Evolutionary conservation across 2,888 invertebrate species (phyloP).

Genomic region (Cantharis rufa): DNA sequence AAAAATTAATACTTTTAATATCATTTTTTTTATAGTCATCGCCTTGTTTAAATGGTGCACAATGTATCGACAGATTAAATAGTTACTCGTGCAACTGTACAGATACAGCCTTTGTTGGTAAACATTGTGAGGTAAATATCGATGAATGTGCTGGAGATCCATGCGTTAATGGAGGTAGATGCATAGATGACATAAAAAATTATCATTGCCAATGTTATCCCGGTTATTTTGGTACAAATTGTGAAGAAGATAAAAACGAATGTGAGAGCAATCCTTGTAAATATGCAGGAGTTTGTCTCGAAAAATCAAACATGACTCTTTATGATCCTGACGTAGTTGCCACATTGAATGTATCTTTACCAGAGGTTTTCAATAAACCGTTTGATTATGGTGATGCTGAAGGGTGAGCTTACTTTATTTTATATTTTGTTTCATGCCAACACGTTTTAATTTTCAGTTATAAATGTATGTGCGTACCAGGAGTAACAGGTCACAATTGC

Average conservation of each 20-base stretch:
- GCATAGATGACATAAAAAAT: conserved; percentile 79
- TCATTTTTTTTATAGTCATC: conserved; percentile 58
- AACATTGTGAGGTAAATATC: conserved; percentile 77
- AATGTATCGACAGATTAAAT: conserved; percentile 79
- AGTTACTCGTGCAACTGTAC: conserved; percentile 78
- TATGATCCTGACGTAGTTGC: conserved; percentile 58
- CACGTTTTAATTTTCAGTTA: conserved; percentile 59
- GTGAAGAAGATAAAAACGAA: conserved; percentile 79
- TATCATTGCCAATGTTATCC: conserved; percentile 76
- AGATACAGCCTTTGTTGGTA: conserved; percentile 79
- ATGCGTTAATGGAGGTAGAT: conserved; percentile 79
- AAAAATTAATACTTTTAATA: neutral
- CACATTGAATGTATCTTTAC: conserved; percentile 60
- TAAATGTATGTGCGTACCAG: conserved; percentile 78
- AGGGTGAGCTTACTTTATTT: conserved; percentile 62
- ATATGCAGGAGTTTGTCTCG: conserved; percentile 77
- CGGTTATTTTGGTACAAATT: conserved; percentile 74
- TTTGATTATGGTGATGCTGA: conserved; percentile 73
- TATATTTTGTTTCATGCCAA: neutral
- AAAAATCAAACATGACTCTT: conserved; percentile 72
- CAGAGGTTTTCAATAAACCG: conserved; percentile 66
- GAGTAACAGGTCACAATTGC: conserved; percentile 77
- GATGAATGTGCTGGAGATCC: conserved; percentile 81
- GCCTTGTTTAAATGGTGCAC: conserved; percentile 79
- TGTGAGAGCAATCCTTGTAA: conserved; percentile 81